Evolutionary conservation across 2,113 vertebrate species (phyloP).

Genomic region (Dromas ardeola): DNA sequence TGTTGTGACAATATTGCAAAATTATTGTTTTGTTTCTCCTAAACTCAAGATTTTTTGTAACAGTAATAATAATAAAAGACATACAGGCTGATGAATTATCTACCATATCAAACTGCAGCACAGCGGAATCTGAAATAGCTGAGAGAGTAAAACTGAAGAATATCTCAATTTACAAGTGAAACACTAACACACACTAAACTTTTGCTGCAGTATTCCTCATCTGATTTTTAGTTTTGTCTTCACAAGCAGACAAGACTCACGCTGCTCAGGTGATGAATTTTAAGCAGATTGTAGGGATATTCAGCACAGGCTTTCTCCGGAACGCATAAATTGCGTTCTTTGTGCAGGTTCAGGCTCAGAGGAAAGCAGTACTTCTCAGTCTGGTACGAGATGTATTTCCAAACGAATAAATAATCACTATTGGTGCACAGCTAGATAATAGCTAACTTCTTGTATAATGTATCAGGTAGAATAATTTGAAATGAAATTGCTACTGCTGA

Average conservation of each 20-base stretch:
- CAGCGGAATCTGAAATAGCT: neutral
- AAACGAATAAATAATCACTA: conserved; percentile 57
- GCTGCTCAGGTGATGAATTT: neutral
- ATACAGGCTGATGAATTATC: conserved; percentile 6
- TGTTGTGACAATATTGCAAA: conserved; percentile 43
- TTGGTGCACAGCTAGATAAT: neutral
- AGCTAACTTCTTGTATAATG: conserved; percentile 16
- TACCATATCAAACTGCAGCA: neutral
- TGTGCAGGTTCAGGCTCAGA: conserved; percentile 14
- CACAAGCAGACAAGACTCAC: neutral
- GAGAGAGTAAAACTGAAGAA: conserved; percentile 1
- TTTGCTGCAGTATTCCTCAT: neutral
- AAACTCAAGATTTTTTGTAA: neutral
- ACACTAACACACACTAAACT: neutral
- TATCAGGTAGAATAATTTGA: conserved; percentile 35
- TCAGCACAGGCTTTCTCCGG: neutral
- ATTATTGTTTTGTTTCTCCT: conserved; percentile 55
- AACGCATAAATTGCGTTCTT: neutral
- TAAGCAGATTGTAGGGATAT: neutral
- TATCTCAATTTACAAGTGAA: neutral
- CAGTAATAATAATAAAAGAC: conserved; percentile 31
- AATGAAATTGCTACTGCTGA: conserved; percentile 28
- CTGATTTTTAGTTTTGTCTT: neutral
- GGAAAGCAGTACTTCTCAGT: conserved; percentile 18
- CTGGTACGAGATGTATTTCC: conserved; percentile 26